Evolutionary conservation across 2,797 vertebrate species (phyloP).

Genomic region (Eulemur rubriventer): DNA sequence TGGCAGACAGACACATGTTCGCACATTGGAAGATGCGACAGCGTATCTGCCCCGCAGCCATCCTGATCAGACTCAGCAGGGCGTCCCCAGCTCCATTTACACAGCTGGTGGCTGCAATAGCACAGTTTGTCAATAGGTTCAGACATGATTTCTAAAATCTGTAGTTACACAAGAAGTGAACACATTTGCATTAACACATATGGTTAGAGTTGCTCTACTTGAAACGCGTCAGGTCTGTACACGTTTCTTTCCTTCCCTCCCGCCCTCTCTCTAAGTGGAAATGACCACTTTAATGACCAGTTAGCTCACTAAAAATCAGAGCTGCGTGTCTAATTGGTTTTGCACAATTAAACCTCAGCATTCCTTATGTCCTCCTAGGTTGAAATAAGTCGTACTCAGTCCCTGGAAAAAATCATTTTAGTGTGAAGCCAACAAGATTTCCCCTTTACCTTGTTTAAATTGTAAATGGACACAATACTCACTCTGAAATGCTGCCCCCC

Average conservation of each 20-base stretch:
- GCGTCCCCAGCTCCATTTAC: background rate
- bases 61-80: fast-evolving
- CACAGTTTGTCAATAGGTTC: background rate
- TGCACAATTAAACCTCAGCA: background rate
- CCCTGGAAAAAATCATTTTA: background rate
- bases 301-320: conserved; percentile 9
- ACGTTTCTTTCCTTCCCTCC: too few relatives aligned
- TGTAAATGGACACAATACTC: too few relatives aligned
- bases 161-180: background rate
- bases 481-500: background rate
- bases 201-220: background rate
- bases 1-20: background rate
- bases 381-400: background rate
- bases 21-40: fast-evolving
- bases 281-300: background rate
- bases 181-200: background rate
- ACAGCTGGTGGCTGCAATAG: background rate
- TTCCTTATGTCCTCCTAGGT: background rate
- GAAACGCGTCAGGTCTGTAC: background rate
- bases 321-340: background rate
- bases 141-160: background rate
- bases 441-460: background rate
- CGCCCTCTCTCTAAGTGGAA: background rate
- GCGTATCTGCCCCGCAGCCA: background rate
- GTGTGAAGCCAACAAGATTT: background rate